Evolutionary conservation across 1,140 invertebrate species (phyloP).

Genomic region (Triops longicaudatus): DNA sequence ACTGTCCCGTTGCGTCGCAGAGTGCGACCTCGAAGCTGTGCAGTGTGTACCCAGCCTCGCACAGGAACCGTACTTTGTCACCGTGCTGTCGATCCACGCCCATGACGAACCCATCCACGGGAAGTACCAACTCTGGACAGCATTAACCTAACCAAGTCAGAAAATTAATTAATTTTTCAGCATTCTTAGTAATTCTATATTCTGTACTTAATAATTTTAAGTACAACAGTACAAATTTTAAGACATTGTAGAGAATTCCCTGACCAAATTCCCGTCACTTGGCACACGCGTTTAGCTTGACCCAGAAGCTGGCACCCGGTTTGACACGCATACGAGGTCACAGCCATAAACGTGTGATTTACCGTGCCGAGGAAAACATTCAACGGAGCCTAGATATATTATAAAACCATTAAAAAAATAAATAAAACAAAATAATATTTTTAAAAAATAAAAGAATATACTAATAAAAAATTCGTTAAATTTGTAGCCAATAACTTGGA

Average conservation of each 20-base stretch:
- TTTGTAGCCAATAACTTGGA: neutral
- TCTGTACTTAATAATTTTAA: neutral
- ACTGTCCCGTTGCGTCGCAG: constrained; percentile 33
- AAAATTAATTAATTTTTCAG: neutral
- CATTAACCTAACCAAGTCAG: constrained; percentile 24
- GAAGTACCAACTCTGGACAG: constrained; percentile 31
- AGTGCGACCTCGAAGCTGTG: constrained; percentile 29
- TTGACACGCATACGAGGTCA: constrained; percentile 38
- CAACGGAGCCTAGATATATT: neutral
- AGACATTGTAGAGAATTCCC: constrained; percentile 33
- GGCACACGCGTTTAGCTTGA: constrained; percentile 36
- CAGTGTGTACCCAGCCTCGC: constrained; percentile 34
- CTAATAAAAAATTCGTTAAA: neutral
- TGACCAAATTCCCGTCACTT: constrained; percentile 40
- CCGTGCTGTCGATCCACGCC: constrained; percentile 29
- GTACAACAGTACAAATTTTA: constrained; percentile 30
- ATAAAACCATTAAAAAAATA: no score
- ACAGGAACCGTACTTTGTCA: constrained; percentile 32
- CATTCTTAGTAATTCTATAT: constrained; percentile 18
- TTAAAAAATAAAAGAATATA: no score
- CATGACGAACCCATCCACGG: constrained; percentile 32
- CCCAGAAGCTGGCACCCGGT: constrained; percentile 39
- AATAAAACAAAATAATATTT: no score
- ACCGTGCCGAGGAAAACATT: neutral
- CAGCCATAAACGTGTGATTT: neutral